These are phyloP conservation scores for Lipotes vexillifer DNA, from an alignment of 2,113 vertebrate species.

Conservation along the genomic window DNA sequence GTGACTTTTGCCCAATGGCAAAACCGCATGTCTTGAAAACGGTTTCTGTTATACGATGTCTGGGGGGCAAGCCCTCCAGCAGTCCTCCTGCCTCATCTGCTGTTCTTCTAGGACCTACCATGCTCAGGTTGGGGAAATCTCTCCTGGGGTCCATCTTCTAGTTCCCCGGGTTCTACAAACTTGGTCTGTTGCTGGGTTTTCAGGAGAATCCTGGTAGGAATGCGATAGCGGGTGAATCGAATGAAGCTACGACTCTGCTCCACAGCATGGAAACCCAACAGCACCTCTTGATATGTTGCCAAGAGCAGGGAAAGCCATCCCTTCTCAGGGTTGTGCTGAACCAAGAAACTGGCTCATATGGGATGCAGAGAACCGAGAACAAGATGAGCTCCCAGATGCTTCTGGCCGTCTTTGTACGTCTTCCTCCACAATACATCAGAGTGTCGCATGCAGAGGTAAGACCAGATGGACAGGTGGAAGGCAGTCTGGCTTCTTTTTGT, in stretches of 20 bases:
- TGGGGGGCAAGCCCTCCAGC: not conserved
- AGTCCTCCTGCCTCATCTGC: not conserved
- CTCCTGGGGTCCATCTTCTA: not conserved
- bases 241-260: not conserved
- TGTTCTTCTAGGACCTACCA: not conserved
- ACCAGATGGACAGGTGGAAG: slow-evolving; percentile 52
- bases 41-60: not conserved
- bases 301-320: not conserved
- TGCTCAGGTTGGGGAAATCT: not conserved
- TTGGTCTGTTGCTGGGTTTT: not conserved
- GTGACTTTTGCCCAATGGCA: not conserved
- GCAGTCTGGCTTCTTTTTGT: slow-evolving; percentile 49
- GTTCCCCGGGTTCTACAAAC: not conserved
- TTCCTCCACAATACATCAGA: not conserved
- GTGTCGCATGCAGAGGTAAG: not conserved
- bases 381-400: not conserved
- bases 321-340: not conserved
- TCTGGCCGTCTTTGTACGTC: not conserved
- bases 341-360: not conserved
- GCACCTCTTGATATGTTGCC: not conserved
- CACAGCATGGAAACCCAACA: not conserved
- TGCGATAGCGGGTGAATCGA: not conserved
- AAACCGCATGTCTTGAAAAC: not conserved
- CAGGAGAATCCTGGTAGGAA: not conserved
- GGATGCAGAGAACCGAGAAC: not conserved